phyloP scores from a whole-genome alignment of 2,888 invertebrate genomes.

The Stictocephala bisonia region DNA sequence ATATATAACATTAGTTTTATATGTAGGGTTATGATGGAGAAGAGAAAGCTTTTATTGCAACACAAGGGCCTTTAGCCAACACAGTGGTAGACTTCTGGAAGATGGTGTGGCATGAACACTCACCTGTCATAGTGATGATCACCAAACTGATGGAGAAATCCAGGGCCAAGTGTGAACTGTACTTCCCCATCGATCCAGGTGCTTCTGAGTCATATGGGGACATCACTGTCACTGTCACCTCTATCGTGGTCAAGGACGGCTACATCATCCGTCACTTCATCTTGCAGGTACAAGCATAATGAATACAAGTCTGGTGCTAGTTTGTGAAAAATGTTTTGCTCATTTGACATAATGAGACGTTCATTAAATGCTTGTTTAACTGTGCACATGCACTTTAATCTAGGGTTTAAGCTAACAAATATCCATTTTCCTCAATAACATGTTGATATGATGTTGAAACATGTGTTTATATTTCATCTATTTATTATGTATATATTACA shows the following conservation, averaged over 20 bases:
- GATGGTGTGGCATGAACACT: constrained; percentile 77
- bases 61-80: constrained; percentile 91
- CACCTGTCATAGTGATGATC: constrained; percentile 84
- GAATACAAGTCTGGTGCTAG: too few species aligned
- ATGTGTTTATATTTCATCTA: too few species aligned
- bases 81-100: constrained; percentile 93
- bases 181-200: constrained; percentile 74
- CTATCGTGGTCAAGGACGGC: constrained; percentile 67
- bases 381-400: too few species aligned
- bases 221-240: constrained; percentile 67
- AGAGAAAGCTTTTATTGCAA: constrained; percentile 88
- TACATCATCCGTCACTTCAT: constrained; percentile 69
- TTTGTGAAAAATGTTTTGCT: too few species aligned
- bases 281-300: constrained; percentile 70
- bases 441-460: too few species aligned
- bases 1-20: constrained; percentile 29
- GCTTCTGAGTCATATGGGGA: constrained; percentile 64
- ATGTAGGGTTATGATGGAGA: constrained; percentile 89
- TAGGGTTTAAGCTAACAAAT: too few species aligned
- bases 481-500: too few species aligned
- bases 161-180: constrained; percentile 88
- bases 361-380: too few species aligned
- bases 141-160: constrained; percentile 88
- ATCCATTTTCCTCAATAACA: too few species aligned
- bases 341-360: too few species aligned